phyloP scores from a whole-genome alignment of 1,140 invertebrate genomes.

The Drosophila miranda region DNA sequence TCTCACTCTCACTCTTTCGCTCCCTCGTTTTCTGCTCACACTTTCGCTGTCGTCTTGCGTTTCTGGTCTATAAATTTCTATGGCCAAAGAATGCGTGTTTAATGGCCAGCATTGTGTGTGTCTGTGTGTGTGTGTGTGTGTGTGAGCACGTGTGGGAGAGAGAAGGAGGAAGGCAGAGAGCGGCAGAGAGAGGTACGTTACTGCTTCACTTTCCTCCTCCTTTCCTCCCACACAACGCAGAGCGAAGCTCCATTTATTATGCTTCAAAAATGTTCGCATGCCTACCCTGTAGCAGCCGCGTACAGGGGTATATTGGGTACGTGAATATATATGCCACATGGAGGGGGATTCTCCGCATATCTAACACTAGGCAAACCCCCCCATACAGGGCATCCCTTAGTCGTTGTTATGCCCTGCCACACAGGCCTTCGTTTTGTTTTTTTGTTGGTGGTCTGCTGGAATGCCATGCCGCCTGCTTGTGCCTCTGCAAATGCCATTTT shows the following conservation, averaged over 20 bases:
- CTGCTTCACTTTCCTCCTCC: slow-evolving; percentile 21
- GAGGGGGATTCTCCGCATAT: too few relatives aligned
- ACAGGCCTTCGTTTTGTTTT: slow-evolving; percentile 6
- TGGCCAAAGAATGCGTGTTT: slow-evolving; percentile 78
- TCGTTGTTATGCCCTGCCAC: too few relatives aligned
- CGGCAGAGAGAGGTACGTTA: slow-evolving; percentile 23
- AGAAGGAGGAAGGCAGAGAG: slow-evolving; percentile 12
- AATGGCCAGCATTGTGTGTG: slow-evolving; percentile 71
- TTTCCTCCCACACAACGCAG: neutral
- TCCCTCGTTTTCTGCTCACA: slow-evolving; percentile 17
- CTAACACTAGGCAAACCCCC: too few relatives aligned
- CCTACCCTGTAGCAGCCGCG: too few relatives aligned
- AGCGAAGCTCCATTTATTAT: slow-evolving; percentile 71
- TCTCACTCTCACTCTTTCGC: slow-evolving; percentile 2
- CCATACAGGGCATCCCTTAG: too few relatives aligned
- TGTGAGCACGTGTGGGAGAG: slow-evolving; percentile 51
- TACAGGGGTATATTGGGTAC: too few relatives aligned
- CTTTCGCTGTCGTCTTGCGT: slow-evolving; percentile 64
- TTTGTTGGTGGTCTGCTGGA: slow-evolving; percentile 28
- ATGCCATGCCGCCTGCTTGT: slow-evolving; percentile 54
- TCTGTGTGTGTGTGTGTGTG: slow-evolving; percentile 9
- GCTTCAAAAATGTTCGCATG: slow-evolving; percentile 62
- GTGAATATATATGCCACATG: too few relatives aligned
- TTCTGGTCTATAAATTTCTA: slow-evolving; percentile 79
- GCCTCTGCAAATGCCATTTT: slow-evolving; percentile 75